Conservation (phyloP, 2,888 invertebrate species). For the Cyaniris semiargus region DNA sequence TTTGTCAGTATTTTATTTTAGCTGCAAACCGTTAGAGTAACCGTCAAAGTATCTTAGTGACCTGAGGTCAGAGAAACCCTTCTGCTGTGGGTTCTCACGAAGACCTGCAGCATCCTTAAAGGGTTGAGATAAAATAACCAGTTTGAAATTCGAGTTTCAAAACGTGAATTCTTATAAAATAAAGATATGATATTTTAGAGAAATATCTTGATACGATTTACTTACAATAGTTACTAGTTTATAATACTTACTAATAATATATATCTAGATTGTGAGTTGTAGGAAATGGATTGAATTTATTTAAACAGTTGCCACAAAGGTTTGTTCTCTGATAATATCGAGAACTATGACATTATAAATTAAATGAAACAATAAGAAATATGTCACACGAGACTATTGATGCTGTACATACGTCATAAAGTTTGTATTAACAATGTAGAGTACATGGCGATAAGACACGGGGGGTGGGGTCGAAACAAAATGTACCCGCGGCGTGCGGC, state of each 20-base stretch:
- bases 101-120: slow-evolving; percentile 55
- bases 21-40: not conserved
- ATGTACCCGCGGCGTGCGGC: slow-evolving; percentile 54
- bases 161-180: slow-evolving; percentile 39
- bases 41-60: slow-evolving; percentile 46
- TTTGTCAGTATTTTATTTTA: too few relatives aligned
- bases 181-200: not conserved
- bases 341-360: not conserved
- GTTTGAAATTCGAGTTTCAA: slow-evolving; percentile 36
- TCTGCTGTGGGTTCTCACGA: slow-evolving; percentile 58
- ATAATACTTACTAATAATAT: not conserved
- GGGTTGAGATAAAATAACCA: slow-evolving; percentile 47
- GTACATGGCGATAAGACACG: slow-evolving; percentile 66
- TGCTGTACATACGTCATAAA: slow-evolving; percentile 30
- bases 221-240: not conserved
- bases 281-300: not conserved
- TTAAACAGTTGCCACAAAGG: not conserved
- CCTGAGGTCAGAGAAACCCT: slow-evolving; percentile 61
- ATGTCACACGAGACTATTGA: slow-evolving; percentile 36
- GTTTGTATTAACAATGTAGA: slow-evolving; percentile 51
- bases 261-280: not conserved
- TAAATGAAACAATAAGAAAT: too few relatives aligned
- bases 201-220: not conserved
- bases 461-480: slow-evolving; percentile 51
- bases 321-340: not conserved